Base-by-base conservation (phyloP, 2,113 vertebrate species). In the Geococcyx californianus region DNA sequence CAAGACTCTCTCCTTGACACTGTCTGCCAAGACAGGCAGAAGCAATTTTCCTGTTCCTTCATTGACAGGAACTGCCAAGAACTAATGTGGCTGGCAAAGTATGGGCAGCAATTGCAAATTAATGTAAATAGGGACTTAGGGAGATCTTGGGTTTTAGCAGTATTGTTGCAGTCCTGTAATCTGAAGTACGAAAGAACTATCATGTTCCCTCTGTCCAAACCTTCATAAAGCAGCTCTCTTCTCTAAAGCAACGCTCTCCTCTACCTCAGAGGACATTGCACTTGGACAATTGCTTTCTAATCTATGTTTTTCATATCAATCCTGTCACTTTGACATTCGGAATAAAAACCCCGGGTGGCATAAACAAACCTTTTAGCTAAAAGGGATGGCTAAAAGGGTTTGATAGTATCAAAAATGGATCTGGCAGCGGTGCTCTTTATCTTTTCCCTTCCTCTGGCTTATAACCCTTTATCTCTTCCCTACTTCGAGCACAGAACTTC, bases 321-420 rank as follows among this genome's bases (percentile, higher is more conserved):
- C 44, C 56, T 79, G 44, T 78, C 76, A 60, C 36, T 89, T 66
- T 97, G 91, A 92, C 89, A 88, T 94, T 87, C 95, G 80, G 59
- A 90, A 89, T 74, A 85, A 87, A 87, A 95, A 33, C 58, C 16
- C 81, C 66, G 59, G 67, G 72, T 7, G 38, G 49, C 4, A 18
- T 92, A 95, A 97, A 92, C 64, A 96, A 93, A 89, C 83, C 78
- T 78, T 94, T 95, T 86, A 59, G 72, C 55, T 94, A 86, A 91
- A 93, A 90, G 70, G 67, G 58, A 66, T 80, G 82, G 78, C 58
- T 93, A 80, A 93, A 91, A 49, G 31, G 83, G 63, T 56, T 76
- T 85, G 95, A 88, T 96, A 70, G 31, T 49, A 95, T 95, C 85
- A 92, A 80, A 94, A 95, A 64, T 29, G 38, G 40, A 70, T 87